These are phyloP conservation scores for Athalia rosae DNA, from an alignment of 2,888 invertebrate species.

Conservation along the genomic window DNA sequence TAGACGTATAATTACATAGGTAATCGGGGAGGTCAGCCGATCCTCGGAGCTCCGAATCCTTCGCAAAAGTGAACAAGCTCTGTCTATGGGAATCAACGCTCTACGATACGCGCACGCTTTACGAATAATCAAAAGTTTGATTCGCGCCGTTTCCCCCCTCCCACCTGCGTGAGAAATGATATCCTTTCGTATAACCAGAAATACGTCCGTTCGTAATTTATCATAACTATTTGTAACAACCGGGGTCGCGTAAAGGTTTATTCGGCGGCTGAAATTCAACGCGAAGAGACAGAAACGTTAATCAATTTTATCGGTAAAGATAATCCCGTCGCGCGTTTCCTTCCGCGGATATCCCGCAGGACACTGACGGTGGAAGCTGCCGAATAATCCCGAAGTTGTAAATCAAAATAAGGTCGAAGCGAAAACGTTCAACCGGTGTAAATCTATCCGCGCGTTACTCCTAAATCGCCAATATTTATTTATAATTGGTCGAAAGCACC, in stretches of 20 bases:
- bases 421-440: not conserved
- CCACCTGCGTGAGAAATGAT: too few species aligned
- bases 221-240: conserved; percentile 21
- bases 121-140: too few species aligned
- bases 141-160: too few species aligned
- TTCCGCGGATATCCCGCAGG: conserved; percentile 55
- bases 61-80: not conserved
- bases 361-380: conserved; percentile 47
- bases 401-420: conserved; percentile 52
- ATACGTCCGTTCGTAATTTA: not conserved
- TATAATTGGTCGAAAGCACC: too few species aligned
- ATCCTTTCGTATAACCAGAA: not conserved
- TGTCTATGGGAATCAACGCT: too few species aligned
- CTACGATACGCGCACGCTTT: too few species aligned
- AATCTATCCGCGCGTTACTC: too few species aligned
- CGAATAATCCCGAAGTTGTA: conserved; percentile 55
- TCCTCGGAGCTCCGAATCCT: not conserved
- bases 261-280: conserved; percentile 56
- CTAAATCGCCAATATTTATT: too few species aligned
- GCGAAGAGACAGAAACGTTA: conserved; percentile 58
- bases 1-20: too few species aligned
- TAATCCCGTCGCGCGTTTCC: conserved; percentile 62
- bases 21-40: not conserved
- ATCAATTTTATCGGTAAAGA: conserved; percentile 68
- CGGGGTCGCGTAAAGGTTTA: not conserved